Conservation (phyloP, 2,797 vertebrate genomes). For the Coreius guichenoti region DNA sequence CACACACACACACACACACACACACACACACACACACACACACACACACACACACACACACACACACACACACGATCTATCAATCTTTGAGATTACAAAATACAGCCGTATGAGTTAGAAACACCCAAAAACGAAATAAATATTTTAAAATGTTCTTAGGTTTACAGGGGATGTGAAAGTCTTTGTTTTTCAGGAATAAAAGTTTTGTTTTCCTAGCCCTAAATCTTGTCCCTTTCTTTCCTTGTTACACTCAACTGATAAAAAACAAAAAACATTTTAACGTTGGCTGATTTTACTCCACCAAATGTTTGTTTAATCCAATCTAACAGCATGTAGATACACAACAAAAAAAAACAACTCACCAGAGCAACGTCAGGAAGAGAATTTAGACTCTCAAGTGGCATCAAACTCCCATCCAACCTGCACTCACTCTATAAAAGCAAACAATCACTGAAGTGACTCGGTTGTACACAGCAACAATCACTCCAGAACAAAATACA, state of each 20-base stretch:
- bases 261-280: constrained; percentile 13
- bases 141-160: no score
- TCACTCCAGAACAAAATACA: constrained; percentile 12
- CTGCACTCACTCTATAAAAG: constrained; percentile 80
- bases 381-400: constrained; percentile 72
- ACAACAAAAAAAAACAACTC: constrained; percentile 61
- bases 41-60: no score
- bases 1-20: no score
- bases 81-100: neutral
- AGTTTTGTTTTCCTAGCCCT: neutral
- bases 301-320: neutral
- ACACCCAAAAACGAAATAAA: neutral
- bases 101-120: neutral
- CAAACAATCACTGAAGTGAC: constrained; percentile 23
- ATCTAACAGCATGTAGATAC: neutral
- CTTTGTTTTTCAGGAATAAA: neutral
- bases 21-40: no score
- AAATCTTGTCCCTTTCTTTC: neutral
- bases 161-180: neutral
- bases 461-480: neutral
- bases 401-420: constrained; percentile 74
- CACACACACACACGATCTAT: no score
- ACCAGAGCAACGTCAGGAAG: constrained; percentile 87
- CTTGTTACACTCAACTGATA: neutral
- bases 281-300: neutral